phyloP scores from a whole-genome alignment of 2,113 vertebrate genomes.

The Urocolius indicus region DNA sequence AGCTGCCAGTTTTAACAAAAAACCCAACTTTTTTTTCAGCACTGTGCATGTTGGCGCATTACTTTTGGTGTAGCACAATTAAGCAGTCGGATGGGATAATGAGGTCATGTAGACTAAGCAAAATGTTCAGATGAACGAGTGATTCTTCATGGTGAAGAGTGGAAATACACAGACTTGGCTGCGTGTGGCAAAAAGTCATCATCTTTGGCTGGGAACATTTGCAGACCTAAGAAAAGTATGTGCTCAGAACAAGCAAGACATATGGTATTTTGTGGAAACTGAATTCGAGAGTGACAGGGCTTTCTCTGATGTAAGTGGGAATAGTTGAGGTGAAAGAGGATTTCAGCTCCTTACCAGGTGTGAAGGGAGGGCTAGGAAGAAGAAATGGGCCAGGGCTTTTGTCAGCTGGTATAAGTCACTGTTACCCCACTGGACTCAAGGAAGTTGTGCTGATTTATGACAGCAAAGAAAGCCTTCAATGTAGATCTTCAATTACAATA shows the following conservation, averaged over 20 bases:
- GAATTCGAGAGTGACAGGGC: background rate
- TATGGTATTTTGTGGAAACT: background rate
- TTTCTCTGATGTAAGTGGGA: background rate
- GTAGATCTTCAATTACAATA: background rate
- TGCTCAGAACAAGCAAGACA: background rate
- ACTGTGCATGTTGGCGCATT: background rate
- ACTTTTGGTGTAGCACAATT: background rate
- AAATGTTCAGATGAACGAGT: background rate
- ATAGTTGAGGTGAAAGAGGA: background rate
- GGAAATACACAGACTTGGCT: background rate
- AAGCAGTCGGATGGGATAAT: slow-evolving; percentile 11
- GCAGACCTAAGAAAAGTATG: background rate
- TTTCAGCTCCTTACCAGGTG: fast-evolving
- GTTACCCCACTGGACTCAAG: background rate
- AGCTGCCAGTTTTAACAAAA: background rate
- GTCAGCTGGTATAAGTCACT: background rate
- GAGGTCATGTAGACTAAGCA: background rate
- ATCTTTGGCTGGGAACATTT: background rate
- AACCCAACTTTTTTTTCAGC: background rate
- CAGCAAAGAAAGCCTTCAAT: background rate
- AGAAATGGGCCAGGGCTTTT: background rate
- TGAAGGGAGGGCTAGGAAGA: background rate
- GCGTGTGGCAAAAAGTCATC: background rate
- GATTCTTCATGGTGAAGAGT: background rate
- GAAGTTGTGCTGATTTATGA: background rate